phyloP scores from a whole-genome alignment of 2,113 vertebrate genomes.

The Odontesthes bonariensis region DNA sequence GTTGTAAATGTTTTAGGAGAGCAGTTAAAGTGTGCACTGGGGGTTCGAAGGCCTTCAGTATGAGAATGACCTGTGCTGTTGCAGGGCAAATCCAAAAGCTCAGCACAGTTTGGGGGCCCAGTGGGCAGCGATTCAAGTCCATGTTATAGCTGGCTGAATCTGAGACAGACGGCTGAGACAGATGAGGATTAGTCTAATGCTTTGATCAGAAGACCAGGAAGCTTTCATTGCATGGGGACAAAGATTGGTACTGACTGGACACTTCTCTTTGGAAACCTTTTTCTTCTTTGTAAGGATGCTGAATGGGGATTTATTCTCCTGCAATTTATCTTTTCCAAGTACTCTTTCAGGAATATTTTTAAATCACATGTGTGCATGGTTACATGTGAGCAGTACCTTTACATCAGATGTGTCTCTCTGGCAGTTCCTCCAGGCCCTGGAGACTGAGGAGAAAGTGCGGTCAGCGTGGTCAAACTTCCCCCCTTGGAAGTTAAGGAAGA shows the following conservation, averaged over 20 bases:
- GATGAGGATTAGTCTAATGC: constrained; percentile 78
- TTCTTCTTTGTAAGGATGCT: constrained; percentile 45
- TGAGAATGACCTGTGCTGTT: constrained; percentile 72
- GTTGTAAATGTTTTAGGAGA: constrained; percentile 83
- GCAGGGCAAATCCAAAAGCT: constrained; percentile 55
- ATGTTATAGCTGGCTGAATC: constrained; percentile 78
- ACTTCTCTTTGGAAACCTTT: constrained; percentile 69
- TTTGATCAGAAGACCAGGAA: constrained; percentile 83
- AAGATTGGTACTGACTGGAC: constrained; percentile 81
- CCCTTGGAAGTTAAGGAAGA: constrained; percentile 98
- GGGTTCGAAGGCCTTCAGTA: constrained; percentile 56
- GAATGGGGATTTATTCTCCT: constrained; percentile 51
- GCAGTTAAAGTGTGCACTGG: constrained; percentile 73
- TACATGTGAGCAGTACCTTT: constrained; percentile 85
- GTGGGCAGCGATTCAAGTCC: constrained; percentile 76
- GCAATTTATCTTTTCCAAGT: constrained; percentile 41
- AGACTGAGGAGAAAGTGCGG: constrained; percentile 95
- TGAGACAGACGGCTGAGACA: constrained; percentile 67
- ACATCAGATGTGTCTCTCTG: constrained; percentile 98
- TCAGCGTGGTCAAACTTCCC: constrained; percentile 99
- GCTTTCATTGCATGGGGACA: constrained; percentile 79
- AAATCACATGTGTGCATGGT: neutral
- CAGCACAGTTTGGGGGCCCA: constrained; percentile 59
- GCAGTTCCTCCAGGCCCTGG: constrained; percentile 96
- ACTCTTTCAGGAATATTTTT: constrained; percentile 10